Base-by-base conservation (phyloP, 2,888 invertebrate species). In the Acronicta psi region DNA sequence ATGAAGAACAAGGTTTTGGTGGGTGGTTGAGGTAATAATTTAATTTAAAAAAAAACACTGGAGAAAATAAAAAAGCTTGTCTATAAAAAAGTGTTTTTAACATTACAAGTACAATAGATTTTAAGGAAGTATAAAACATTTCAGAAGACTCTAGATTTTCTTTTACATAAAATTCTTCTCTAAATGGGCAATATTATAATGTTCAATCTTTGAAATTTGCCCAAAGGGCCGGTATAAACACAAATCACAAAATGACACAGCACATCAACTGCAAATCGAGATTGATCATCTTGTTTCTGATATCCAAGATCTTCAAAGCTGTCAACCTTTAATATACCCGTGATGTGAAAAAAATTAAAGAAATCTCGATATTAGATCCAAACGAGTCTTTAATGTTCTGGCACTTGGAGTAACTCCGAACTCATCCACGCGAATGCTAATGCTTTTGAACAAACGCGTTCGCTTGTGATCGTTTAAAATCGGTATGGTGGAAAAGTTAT, bases 1-100 rank as follows among this genome's bases (percentile, higher is more conserved):
- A 93, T 47, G 92, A 92, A 44, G 90, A 93, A 20, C 89, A 89
- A 68, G 93, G 93, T 4, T 93, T 93, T 63, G 91, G 93, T 18
- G 91, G 92, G 17, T 93, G 93, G 93, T 84, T 93, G 7, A 89
- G 85, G 93, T 93, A 80, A 65, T 55, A 53, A 31, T n/a, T 17
- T 25, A 17, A 16, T 25, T 17, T 10, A 11, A 13, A 31, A 11
- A 29, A 11, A 13, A 31, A 11, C 0, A 13, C 10, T 5, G 4
- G 14, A 10, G n/a, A 7, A 23, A 25, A 9, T 7, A 25, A 25
- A 9, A 25, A 5, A 9, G 3, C 2, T 20, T 20, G n/a, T n/a
- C n/a, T n/a, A n/a, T n/a, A n/a, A n/a, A n/a, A n/a, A n/a, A n/a
- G n/a, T n/a, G n/a, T n/a, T n/a, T n/a, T n/a, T n/a, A n/a, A n/a